Conservation (phyloP, 2,888 invertebrate species). For the Tetramorium bicarinatum region DNA sequence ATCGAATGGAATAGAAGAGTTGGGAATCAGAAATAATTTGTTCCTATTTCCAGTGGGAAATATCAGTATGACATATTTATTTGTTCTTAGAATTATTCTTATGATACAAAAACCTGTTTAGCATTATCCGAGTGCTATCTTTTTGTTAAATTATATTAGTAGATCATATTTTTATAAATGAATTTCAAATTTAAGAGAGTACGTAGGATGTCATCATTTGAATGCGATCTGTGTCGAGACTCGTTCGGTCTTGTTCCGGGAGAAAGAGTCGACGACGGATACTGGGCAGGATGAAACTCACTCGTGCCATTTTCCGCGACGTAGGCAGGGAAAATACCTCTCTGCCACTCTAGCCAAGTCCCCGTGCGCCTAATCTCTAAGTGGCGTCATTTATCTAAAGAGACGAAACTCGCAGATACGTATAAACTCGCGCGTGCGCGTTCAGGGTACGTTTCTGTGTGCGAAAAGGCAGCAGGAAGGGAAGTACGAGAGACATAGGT, state of each 20-base stretch:
- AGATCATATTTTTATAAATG: constrained; percentile 31
- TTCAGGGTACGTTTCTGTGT: constrained; percentile 30
- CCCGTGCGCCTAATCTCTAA: constrained; percentile 81
- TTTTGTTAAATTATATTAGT: neutral
- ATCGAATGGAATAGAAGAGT: neutral
- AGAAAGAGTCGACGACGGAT: constrained; percentile 54
- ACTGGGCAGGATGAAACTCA: constrained; percentile 63
- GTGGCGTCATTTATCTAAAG: constrained; percentile 80
- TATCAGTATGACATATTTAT: neutral
- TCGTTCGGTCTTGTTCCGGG: constrained; percentile 51
- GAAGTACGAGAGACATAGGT: constrained; percentile 68
- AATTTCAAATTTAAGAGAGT: constrained; percentile 21
- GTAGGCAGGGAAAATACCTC: constrained; percentile 74
- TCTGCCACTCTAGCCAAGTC: constrained; percentile 72
- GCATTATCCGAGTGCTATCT: neutral
- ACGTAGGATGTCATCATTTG: constrained; percentile 1
- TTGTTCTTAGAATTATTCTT: neutral
- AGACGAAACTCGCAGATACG: constrained; percentile 72
- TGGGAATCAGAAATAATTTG: neutral
- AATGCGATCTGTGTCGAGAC: constrained; percentile 48
- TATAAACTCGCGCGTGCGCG: constrained; percentile 32
- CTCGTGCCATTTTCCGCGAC: constrained; percentile 71
- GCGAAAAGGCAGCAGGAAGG: constrained; percentile 46
- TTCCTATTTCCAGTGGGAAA: neutral
- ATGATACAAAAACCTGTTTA: neutral